Conservation (phyloP, 2,113 vertebrate species). For the Bambusicola thoracicus region DNA sequence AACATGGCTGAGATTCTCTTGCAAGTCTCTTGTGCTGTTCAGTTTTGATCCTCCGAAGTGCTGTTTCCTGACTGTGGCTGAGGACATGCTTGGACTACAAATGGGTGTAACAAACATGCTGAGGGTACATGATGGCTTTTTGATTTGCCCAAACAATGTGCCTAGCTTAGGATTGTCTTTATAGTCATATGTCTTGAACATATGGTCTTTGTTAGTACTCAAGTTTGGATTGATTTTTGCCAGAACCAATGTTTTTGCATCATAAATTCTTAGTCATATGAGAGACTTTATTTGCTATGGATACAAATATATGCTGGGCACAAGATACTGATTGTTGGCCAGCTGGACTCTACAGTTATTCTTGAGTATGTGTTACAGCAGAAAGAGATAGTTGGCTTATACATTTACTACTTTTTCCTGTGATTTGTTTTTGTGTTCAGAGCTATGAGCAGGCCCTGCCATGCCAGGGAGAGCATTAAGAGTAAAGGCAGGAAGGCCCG, state of each 20-base stretch:
- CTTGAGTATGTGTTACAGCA: conserved; percentile 63
- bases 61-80: background rate
- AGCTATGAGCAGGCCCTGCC: background rate
- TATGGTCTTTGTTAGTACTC: conserved; percentile 59
- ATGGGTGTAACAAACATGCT: rapidly evolving
- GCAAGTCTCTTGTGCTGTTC: background rate
- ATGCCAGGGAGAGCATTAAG: background rate
- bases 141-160: background rate
- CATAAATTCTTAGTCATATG: conserved; percentile 65
- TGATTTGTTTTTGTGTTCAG: background rate
- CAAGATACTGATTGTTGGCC: conserved; percentile 65
- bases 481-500: background rate
- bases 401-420: background rate
- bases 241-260: conserved; percentile 71
- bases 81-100: background rate
- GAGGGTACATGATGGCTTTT: background rate
- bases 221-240: conserved; percentile 68
- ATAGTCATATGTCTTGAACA: conserved; percentile 43
- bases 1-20: background rate
- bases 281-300: conserved; percentile 69
- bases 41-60: rapidly evolving
- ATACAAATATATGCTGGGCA: conserved; percentile 70
- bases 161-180: conserved; percentile 18
- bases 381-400: conserved; percentile 57
- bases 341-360: conserved; percentile 64